Evolutionary conservation across 2,888 invertebrate species (phyloP), one percentile per base, ranked within the genome.

Genomic region (Camptogramma bilineatum): DNA sequence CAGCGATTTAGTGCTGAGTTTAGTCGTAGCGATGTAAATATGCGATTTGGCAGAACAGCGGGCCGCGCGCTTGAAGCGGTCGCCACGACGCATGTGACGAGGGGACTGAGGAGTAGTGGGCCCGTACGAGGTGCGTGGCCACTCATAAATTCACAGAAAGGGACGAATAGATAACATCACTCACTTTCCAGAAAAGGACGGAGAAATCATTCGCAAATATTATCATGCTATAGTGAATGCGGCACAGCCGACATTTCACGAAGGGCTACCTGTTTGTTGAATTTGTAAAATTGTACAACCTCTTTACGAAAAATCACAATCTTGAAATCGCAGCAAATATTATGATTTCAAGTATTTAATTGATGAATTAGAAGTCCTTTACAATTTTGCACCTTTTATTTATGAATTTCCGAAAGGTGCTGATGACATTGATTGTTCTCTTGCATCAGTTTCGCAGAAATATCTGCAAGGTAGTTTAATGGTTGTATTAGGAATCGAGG

Each of bases 21-120:
- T 82, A 81, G 74, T 62, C 71, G 70, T 66, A 72, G 70, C 66
- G 64, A 73, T 70, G 64, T 73, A 71, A 72, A 73, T 66, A 80
- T 78, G 74, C 83, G 79, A 76, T 74, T 70, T 72, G 72, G 70
- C 76, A 80, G 78, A 78, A 75, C 80, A 73, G 47, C 55, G 57
- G n/a, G 71, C 76, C 80, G 79, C 77, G 75, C 82, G 74, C 74
- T 81, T 78, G 72, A 76, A 74, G 64, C 79, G 74, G 76, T 80
- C 80, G 81, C 76, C 78, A 80, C 78, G 67, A 86, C 90, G 88
- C 87, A 87, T 89, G 87, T 88, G 87, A 48, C 28, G 53, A 18
- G 46, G 19, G 10, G 53, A 52, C 53, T 31, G 39, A 39, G 28
- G 48, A 66, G 52, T 28, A 8, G 10, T 39, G 62, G 54, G 65